A percentile compares a stretch with the other conserved stretches of the same genome.
These are phyloP conservation scores for Halichondria panicea DNA, from an alignment of 37 sponge, comb jelly and placozoan genomes.

Conservation along the genomic window DNA sequence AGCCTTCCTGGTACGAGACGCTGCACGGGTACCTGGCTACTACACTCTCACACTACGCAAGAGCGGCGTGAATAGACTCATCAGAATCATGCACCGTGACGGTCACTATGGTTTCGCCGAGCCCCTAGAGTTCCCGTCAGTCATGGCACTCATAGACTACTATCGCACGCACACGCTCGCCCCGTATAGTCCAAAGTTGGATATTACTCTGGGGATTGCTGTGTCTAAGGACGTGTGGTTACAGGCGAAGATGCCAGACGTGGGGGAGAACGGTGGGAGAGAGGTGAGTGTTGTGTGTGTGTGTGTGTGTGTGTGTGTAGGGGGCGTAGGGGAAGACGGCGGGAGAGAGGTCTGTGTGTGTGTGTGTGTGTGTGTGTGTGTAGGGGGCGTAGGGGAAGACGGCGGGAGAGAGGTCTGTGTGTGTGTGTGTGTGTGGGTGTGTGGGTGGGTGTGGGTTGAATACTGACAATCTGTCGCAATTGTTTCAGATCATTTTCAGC, in stretches of 20 bases:
- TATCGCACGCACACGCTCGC: constrained; percentile 66
- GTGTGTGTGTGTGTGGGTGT: constrained; percentile 6
- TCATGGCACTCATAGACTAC: constrained; percentile 66
- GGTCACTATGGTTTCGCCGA: constrained; percentile 86
- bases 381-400: constrained; percentile 9
- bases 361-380: constrained; percentile 45
- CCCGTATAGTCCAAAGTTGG: constrained; percentile 81
- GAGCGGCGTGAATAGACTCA: constrained; percentile 80
- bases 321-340: no score
- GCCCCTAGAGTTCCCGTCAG: constrained; percentile 78
- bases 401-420: constrained; percentile 3
- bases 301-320: no score
- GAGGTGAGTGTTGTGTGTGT: background rate
- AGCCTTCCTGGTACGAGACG: constrained; percentile 93
- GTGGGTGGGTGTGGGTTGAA: no score
- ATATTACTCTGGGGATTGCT: constrained; percentile 65
- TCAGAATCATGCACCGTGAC: constrained; percentile 75
- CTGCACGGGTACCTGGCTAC: constrained; percentile 73
- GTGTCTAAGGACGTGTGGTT: constrained; percentile 26
- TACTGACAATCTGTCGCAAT: no score
- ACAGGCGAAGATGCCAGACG: background rate
- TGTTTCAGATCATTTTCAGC: no score
- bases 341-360: constrained; percentile 1
- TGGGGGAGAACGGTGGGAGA: background rate
- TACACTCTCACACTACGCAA: constrained; percentile 94